phyloP scores from a whole-genome alignment of 1,140 invertebrate genomes.

The Laupala kohalensis region DNA sequence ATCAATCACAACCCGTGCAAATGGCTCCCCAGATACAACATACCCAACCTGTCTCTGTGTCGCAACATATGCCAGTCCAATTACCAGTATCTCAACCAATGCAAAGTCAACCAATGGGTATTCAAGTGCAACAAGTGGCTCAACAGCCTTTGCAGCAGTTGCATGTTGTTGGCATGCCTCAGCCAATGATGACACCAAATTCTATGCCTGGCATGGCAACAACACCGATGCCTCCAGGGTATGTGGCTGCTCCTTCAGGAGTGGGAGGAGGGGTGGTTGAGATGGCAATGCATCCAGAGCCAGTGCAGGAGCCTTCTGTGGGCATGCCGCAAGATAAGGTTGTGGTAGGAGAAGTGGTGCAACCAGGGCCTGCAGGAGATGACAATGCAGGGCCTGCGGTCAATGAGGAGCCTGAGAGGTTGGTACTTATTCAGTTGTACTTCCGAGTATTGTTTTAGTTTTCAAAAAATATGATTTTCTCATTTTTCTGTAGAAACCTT shows the following conservation, averaged over 20 bases:
- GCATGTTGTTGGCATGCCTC: background rate
- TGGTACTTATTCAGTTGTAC: background rate
- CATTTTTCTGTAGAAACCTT: too few species aligned
- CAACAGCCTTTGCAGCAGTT: background rate
- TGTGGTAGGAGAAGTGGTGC: background rate
- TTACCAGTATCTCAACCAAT: background rate
- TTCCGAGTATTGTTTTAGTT: background rate
- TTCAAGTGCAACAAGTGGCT: slow-evolving; percentile 2
- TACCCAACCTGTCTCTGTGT: background rate
- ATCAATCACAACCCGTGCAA: background rate
- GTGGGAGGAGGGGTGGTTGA: background rate
- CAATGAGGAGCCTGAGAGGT: background rate
- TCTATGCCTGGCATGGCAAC: background rate
- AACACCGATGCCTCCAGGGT: background rate
- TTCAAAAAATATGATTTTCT: too few species aligned
- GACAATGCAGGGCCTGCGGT: background rate
- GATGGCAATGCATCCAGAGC: background rate
- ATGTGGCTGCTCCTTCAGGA: background rate
- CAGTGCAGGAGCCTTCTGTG: background rate
- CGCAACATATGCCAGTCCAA: background rate
- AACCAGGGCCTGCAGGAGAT: background rate
- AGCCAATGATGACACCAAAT: background rate
- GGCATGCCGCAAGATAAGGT: background rate
- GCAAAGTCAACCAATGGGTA: background rate
- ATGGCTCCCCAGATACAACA: background rate